Evolutionary conservation across 2,888 invertebrate genomes (phyloP), one percentile per base, ranked within the genome.

Genomic region (Caenorhabditis japonica): DNA sequence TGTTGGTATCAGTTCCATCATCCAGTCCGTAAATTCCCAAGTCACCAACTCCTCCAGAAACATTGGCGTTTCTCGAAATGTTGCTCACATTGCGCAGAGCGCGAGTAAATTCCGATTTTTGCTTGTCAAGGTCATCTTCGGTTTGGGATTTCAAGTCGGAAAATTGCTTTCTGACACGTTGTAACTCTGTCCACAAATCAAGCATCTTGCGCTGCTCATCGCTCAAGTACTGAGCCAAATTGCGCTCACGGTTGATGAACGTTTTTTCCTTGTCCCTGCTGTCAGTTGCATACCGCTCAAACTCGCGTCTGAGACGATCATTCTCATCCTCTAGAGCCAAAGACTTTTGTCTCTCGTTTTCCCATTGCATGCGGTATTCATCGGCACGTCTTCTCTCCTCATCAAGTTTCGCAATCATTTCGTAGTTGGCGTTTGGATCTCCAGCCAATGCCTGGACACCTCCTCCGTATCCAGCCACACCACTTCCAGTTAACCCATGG

Each of bases 161-260:
- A 39, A 86, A 85, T 55, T 86, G 86, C 51, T 83, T 84, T 33
- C 86, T 79, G 21, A 87, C 85, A 15, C 84, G 55, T 73, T 86
- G 85, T 51, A 86, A 76, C 58, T 86, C 86, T 38, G 83, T 83
- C 85, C 85, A 86, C 15, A 86, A 60, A 43, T 86, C 86, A 30
- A 87, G 71, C 85, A 86, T 86, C 56, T 87, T 86, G 59, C 84
- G 81, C 64, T 86, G 86, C 61, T 86, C 86, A 51, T 86, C 86
- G 33, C 82, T 82, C 38, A 86, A 73, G 51, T 86, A 85, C 47
- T 87, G 85, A 15, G 85, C 71, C 43, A 87, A 68, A 44, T 87
- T 87, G 84, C 85, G 52, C 23, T 86, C 85, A 36, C 83, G 76
- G 33, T 76, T 81, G 53, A 82, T 56, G 55, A 68, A 87, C 19